Evolutionary conservation across 2,888 invertebrate species (phyloP).

Genomic region (Zootermopsis nevadensis): DNA sequence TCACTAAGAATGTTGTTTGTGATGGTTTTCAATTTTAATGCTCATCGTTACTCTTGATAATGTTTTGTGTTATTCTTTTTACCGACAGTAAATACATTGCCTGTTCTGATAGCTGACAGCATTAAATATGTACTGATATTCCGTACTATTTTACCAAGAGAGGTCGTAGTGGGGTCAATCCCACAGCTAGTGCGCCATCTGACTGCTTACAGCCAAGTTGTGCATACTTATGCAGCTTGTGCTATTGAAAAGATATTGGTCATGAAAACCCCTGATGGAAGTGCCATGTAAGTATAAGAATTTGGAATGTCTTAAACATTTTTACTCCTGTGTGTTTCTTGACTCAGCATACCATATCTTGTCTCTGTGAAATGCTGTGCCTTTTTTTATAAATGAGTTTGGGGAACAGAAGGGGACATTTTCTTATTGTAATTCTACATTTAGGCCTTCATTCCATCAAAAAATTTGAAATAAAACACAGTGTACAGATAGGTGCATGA

Average conservation of each 20-base stretch:
- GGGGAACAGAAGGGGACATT: too few species aligned
- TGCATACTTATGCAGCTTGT: conserved; percentile 93
- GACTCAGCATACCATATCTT: too few species aligned
- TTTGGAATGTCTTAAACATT: too few species aligned
- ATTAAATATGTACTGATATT: conserved; percentile 98
- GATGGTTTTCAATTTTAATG: neutral
- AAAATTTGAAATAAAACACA: too few species aligned
- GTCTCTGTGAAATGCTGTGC: neutral
- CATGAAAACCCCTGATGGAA: conserved; percentile 73
- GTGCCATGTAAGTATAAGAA: conserved; percentile 66
- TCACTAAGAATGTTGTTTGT: too few species aligned
- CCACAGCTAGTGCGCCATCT: conserved; percentile 85
- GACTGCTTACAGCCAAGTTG: conserved; percentile 81
- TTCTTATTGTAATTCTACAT: too few species aligned
- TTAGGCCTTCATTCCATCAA: too few species aligned
- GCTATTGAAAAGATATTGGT: conserved; percentile 88
- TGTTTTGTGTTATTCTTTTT: neutral
- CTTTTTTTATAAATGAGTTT: neutral
- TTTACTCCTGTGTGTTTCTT: too few species aligned
- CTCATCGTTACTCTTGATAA: neutral
- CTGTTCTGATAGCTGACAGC: conserved; percentile 95
- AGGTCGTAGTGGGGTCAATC: conserved; percentile 78
- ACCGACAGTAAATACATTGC: conserved; percentile 81
- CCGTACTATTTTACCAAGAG: conserved; percentile 86
- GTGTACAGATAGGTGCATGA: too few species aligned